Base-by-base conservation (phyloP, 2,888 invertebrate species). In the Kuschelorhynchus macadamiae region DNA sequence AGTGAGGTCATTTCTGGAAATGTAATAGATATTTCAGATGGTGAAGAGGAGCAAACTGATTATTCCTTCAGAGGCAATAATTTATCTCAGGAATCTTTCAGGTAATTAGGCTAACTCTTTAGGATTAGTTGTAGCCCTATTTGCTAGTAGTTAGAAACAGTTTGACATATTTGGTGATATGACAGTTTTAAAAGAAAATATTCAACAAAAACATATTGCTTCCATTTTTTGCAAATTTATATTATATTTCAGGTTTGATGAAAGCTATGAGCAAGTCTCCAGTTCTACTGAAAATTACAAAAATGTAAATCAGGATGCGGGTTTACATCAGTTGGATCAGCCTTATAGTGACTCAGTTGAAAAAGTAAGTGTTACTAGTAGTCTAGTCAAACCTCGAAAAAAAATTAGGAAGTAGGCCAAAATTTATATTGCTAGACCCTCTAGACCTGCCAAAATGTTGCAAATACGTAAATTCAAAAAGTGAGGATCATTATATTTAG, bases 271-370 rank as follows among this genome's bases (percentile, higher is more conserved):
- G 55, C 82, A 80, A 75, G 83, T 84, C 3, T 80, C 81, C 4
- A 84, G 84, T 74, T 84, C 84, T 1, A 83, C 84, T 1, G 84
- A 83, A 74, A 78, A 79, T 67, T 76, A 79, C 52, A 74, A 76
- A 9, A 72, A 71, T 47, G 71, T 75, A 9, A 76, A 72, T 61
- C 75, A 78, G 18, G 79, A 81, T 62, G 72, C 76, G 36, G 78
- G 78, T 1, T 81, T 83, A 79, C 82, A 81, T 30, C 77, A 79
- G 49, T 63, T 84, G 14, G 83, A 82, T 66, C 81, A 83, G 46
- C 81, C 82, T 0, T 83, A 82, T 68, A 81, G 82, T 71, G 84
- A 84, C 74, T 79, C 81, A 5, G 82, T 84, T 17, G 85, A 84
- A 75, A 83, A 81, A 77, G 84, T 84, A 77, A 67, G 16, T 39